A percentile compares a stretch with the other conserved stretches of the same genome.
phyloP scores from a whole-genome alignment of 2,888 invertebrate genomes.

The Drosophila sordidapex region DNA sequence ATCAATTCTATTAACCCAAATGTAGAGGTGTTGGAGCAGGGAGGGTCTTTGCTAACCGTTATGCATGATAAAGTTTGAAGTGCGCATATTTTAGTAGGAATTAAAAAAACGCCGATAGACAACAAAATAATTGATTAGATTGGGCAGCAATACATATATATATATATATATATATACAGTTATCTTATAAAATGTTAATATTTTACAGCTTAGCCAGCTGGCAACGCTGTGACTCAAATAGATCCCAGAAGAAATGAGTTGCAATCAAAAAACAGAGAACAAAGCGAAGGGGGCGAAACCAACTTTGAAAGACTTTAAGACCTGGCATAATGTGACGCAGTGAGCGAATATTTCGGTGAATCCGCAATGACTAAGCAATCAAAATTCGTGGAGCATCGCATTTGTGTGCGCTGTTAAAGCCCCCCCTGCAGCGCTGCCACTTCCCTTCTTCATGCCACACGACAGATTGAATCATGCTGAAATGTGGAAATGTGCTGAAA shows the following conservation, averaged over 20 bases:
- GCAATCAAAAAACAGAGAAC: background rate
- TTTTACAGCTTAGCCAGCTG: background rate
- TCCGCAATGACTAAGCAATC: constrained; percentile 46
- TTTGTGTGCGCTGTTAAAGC: background rate
- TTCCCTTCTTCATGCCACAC: background rate
- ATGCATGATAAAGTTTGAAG: constrained; percentile 29
- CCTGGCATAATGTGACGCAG: constrained; percentile 25
- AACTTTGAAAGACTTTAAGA: background rate
- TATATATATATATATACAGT: background rate
- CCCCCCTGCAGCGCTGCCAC: background rate
- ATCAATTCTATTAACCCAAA: constrained; percentile 11
- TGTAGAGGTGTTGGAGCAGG: background rate
- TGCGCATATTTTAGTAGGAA: constrained; percentile 8
- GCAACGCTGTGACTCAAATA: constrained; percentile 13
- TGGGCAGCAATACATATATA: background rate
- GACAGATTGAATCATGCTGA: constrained; percentile 38
- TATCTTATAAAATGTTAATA: constrained; percentile 3
- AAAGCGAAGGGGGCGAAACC: background rate
- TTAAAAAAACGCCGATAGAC: background rate
- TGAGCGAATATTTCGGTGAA: constrained; percentile 32
- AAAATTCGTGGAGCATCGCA: constrained; percentile 37
- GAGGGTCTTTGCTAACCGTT: constrained; percentile 1
- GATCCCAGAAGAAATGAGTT: background rate
- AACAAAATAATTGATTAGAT: constrained; percentile 11
- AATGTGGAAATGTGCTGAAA: constrained; percentile 46